Base-by-base conservation (phyloP, 2,113 vertebrate species). In the Microcebus tavaratra region DNA sequence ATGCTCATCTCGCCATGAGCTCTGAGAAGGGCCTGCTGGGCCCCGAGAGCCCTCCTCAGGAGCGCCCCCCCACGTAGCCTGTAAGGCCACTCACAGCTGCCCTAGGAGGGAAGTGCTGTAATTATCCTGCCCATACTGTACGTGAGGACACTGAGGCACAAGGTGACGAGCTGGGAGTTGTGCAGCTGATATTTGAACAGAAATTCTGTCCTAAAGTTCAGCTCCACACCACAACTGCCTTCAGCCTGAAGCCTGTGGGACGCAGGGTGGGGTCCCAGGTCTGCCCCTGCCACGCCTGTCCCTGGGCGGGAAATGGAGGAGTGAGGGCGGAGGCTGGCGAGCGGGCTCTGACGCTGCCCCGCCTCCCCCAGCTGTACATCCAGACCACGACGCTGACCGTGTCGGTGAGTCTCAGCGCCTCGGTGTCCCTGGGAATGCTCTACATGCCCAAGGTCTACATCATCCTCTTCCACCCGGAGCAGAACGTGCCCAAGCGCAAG, bases 391-490 rank as follows among this genome's bases (percentile, higher is more conserved):
- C 99, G 48, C 99, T 99, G 98, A 99, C 99, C 92, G 99, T 99
- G 98, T 99, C 99, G 0, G 99, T 99, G 96, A 99, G 99, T 98
- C 99, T 99, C 98, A 99, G 99, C 98, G 99, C 99, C 84, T 99
- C 99, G 0, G 99, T 99, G 98, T 99, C 99, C 82, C 99, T 99
- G 98, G 99, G 99, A 97, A 99, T 99, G 99, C 99, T 99, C 98
- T 99, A 99, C 98, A 99, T 99, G 99, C 99, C 99, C 88, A 99
- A 99, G 98, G 99, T 99, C 98, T 99, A 99, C 98, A 99, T 99
- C 98, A 99, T 99, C 97, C 99, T 99, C 98, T 99, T 99, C 98
- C 99, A 99, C 95, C 99, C 99, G 25, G 99, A 99, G 98, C 99
- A 99, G 99, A 99, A 99, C 53, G 99, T 99, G 89, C 99, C 99